Evolutionary conservation across 2,888 invertebrate genomes (phyloP), one percentile per base, ranked within the genome.

Genomic region (Pristionchus entomophagus): DNA sequence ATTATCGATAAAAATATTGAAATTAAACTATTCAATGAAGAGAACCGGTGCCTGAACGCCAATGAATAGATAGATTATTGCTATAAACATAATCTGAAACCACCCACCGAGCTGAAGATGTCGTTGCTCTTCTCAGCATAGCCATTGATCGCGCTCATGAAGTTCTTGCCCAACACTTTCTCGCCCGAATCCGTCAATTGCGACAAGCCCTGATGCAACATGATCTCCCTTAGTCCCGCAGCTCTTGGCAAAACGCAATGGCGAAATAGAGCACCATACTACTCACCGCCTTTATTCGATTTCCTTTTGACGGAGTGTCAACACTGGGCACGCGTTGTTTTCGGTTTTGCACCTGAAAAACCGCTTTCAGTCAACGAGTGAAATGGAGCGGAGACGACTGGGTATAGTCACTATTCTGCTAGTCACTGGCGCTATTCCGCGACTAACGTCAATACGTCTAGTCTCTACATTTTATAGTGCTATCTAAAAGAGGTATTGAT

Each of bases 101-200:
- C 6, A 88, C 73, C 53, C 5, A 92, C 91, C 84, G 91, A 90
- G 65, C 90, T 92, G 86, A 93, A 89, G 14, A 94, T 89, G 73
- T 89, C 91, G 62, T 91, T 90, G 45, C 93, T 92, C 84, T 92
- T 93, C 86, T 93, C 93, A 0, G 93, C 93, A 80, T 93, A 93
- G 10, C 93, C 93, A 80, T 91, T 91, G 69, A 92, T 89, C 12
- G 91, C 89, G 84, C 88, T 90, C 92, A 92, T 92, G 45, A 92
- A 90, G 6, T 91, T 88, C 26, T 91, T 91, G 3, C 92, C 92
- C n/a, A 93, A 87, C 14, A 92, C 89, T 86, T 91, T 91, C 80
- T 93, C 92, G 17, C 92, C 91, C 81, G 91, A 91, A 84, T 91
- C 91, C 8, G 89, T 88, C 65, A 91, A 59, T 1, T 88, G 84